Base-by-base conservation (phyloP, 2,888 invertebrate genomes). In the Drosophila colorata region DNA sequence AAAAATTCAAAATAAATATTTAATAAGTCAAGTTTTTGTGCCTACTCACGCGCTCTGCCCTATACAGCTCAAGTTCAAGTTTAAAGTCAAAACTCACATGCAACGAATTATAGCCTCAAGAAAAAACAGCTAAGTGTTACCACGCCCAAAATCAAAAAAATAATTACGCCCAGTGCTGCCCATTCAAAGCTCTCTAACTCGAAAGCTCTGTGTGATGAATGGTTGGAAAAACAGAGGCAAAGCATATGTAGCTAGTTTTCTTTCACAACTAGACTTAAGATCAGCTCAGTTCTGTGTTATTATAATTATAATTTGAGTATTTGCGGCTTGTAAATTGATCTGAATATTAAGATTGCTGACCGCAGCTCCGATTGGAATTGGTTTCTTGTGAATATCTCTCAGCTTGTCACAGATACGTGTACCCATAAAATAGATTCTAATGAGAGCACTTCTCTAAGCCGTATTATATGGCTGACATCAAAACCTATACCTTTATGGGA, bases 21-120 rank as follows among this genome's bases (percentile, higher is more conserved):
- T 8, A 28, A 3, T 28, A 9, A 0, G 8, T 7, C 8, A 8
- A 28, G 8, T 49, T 43, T 55, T 66, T 51, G 52, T 69, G 46
- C n/a, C 33, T n/a, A n/a, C 20, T 59, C 67, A 68, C 60, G 60
- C 18, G 14, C 28, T 20, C 44, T 16, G 41, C 52, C 6, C 43
- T 52, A 49, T n/a, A 3, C 20, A 25, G 16, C 16, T 14, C 13
- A 20, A 25, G 31, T 18, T 33, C n/a, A 51, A 53, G 37, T 48
- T 48, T 49, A 67, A 58, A 78, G 61, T 58, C 78, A 58, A 78
- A 67, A 58, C 68, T 20, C 55, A 61, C 74, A 78, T 69, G 78
- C 74, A 74, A 53, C 11, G 35, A 53, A 25, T 44, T 25, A 51
- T 44, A 20, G 18, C 4, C 43, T 9, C 40, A 43, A 37, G 35